Evolutionary conservation across 2,113 vertebrate genomes (phyloP).

Genomic region (Ivindomyrus marchei): DNA sequence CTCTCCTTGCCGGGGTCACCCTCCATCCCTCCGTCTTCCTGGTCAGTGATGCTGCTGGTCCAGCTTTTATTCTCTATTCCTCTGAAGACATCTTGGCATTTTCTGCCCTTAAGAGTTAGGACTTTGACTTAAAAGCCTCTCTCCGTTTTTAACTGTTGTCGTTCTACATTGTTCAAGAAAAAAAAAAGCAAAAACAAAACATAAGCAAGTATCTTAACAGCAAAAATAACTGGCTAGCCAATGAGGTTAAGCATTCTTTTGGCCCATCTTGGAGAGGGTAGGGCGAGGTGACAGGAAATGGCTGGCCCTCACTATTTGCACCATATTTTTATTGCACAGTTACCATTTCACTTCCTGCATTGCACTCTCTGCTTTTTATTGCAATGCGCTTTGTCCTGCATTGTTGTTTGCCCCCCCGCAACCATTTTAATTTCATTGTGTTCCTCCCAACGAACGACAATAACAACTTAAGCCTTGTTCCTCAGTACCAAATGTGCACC

Average conservation of each 20-base stretch:
- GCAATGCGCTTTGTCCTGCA: background rate
- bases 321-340: background rate
- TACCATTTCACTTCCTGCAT: background rate
- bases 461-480: background rate
- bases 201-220: background rate
- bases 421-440: background rate
- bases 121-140: background rate
- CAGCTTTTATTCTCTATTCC: background rate
- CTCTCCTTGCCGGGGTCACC: background rate
- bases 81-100: background rate
- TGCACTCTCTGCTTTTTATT: background rate
- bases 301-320: background rate
- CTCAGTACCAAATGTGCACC: background rate
- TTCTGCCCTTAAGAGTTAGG: slow-evolving; percentile 1
- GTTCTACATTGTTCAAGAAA: background rate
- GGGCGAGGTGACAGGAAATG: background rate
- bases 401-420: background rate
- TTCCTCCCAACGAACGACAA: background rate
- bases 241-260: background rate
- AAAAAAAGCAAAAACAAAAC: background rate
- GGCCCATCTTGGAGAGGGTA: background rate
- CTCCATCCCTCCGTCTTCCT: slow-evolving; percentile 9
- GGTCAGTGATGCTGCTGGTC: background rate
- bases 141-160: background rate
- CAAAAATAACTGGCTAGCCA: background rate